Base-by-base conservation (phyloP, 2,888 invertebrate species). In the Coremacera marginata region DNA sequence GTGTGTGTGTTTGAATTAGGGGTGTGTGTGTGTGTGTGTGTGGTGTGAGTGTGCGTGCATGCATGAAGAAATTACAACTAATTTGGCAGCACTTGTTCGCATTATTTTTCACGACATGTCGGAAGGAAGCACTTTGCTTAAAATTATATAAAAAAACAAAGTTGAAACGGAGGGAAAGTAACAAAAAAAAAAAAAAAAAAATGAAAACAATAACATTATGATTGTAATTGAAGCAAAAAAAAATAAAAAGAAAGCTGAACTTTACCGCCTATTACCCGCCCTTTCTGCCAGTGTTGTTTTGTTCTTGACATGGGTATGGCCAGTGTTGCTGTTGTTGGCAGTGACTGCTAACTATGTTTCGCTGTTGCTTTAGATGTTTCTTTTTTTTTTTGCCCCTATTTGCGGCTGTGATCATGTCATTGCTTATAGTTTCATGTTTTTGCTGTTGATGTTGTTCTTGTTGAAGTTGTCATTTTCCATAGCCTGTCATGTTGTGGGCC, bases 11-110 rank as follows among this genome's bases (percentile, higher is more conserved):
- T 7, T 44, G 25, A n/a, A n/a, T n/a, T 72, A 62, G 62, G 62
- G 62, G 49, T 19, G 9, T 19, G 31, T 34, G 37, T 9, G 44
- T 65, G 19, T 19, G 31, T 52, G 25, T 70, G 52, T 25, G 31
- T 57, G 37, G n/a, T 31, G 19, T 71, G 55, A 57, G 57, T 37
- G 60, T 52, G 14, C 60, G 27, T 73, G 73, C 63, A 63, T 73
- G 49, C 31, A 16, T 31, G 52, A 55, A 37, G 34, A 74, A 74
- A 74, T 74, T 52, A 67, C 65, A 60, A 65, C 65, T 74, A 67
- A 74, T 67, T 74, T 74, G 74, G 65, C 67, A 67, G 74, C 74
- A 74, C 65, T 74, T 74, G 65, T 74, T 74, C 72, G 27, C 49
- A 72, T 72, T 72, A 72, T 72, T 72, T 72, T 57, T 71, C 44